Conservation (phyloP, 2,888 invertebrate species). For the Dasysyrphus tricinctus region DNA sequence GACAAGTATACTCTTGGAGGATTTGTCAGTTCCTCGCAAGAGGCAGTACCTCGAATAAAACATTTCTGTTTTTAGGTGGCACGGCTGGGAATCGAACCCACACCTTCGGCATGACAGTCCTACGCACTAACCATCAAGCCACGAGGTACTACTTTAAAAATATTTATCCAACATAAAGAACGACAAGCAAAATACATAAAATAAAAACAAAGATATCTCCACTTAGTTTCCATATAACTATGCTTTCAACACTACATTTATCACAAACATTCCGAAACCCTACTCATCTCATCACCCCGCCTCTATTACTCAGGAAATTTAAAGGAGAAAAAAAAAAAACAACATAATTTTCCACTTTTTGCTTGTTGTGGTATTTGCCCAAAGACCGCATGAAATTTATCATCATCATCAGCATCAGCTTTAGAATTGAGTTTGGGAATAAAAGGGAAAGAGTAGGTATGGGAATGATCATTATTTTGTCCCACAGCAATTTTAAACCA, state of each 20-base stretch:
- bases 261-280: slow-evolving; percentile 2
- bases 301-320: neutral
- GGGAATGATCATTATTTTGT: slow-evolving; percentile 22
- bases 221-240: neutral
- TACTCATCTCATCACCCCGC: neutral
- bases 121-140: too few relatives aligned
- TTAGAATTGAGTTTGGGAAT: slow-evolving; percentile 40
- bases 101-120: too few relatives aligned
- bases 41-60: too few relatives aligned
- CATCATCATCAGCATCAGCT: slow-evolving; percentile 55
- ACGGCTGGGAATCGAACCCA: too few relatives aligned
- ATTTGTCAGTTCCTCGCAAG: too few relatives aligned
- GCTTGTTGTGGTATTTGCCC: slow-evolving; percentile 50
- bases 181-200: too few relatives aligned
- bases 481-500: slow-evolving; percentile 30
- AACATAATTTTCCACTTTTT: slow-evolving; percentile 66
- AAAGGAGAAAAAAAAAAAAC: slow-evolving; percentile 28
- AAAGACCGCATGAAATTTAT: slow-evolving; percentile 55
- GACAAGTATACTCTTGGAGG: too few relatives aligned
- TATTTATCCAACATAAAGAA: too few relatives aligned
- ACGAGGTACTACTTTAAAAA: too few relatives aligned
- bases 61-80: too few relatives aligned
- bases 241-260: slow-evolving; percentile 7
- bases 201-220: neutral
- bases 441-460: neutral